Conservation (phyloP, 2,113 vertebrate species). For the Trematocara zebra region DNA sequence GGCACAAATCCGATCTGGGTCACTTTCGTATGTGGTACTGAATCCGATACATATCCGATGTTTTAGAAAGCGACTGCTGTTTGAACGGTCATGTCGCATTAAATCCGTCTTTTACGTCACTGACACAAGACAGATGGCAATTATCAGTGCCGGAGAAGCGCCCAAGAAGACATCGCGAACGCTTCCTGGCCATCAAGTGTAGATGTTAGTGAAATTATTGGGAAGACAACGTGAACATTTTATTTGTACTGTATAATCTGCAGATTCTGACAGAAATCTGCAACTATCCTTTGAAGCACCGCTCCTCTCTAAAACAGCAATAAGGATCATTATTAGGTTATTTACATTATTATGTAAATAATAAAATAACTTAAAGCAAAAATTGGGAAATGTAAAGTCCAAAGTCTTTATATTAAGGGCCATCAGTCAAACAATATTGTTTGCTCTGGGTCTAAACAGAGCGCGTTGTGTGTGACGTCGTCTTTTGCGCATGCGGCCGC, state of each 20-base stretch:
- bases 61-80: too few species aligned
- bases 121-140: too few species aligned
- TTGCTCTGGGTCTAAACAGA: neutral
- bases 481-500: neutral
- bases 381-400: accelerated
- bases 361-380: neutral
- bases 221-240: neutral
- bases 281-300: neutral
- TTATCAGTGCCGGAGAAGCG: too few species aligned
- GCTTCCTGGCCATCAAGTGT: too few species aligned
- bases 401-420: accelerated
- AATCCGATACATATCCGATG: too few species aligned
- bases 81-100: too few species aligned
- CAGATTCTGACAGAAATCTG: neutral
- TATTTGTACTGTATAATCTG: neutral
- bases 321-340: neutral
- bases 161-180: accelerated
- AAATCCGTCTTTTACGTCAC: too few species aligned
- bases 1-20: too few species aligned
- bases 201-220: too few species aligned
- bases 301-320: accelerated
- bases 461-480: accelerated
- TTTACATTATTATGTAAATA: neutral
- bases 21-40: too few species aligned
- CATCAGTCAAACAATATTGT: accelerated